Evolutionary conservation across 2,888 invertebrate genomes (phyloP).

Genomic region (Abrostola tripartita): DNA sequence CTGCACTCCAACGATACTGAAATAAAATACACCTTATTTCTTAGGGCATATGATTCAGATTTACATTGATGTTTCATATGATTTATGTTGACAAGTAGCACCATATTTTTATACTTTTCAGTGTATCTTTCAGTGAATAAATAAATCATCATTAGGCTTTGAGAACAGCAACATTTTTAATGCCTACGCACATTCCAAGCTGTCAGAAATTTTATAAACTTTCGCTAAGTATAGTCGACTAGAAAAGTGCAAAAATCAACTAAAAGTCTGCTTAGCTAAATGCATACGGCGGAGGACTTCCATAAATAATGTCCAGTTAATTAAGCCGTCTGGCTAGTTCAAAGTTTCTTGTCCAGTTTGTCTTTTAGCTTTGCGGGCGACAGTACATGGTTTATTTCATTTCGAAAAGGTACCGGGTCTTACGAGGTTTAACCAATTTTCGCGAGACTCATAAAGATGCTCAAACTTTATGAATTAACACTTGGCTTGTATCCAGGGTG

Average conservation of each 20-base stretch:
- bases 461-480: slow-evolving; percentile 82
- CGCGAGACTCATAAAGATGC: slow-evolving; percentile 74
- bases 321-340: slow-evolving; percentile 44
- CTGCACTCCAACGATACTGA: slow-evolving; percentile 70
- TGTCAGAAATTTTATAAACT: slow-evolving; percentile 18
- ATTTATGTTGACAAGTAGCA: slow-evolving; percentile 28
- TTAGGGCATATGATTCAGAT: slow-evolving; percentile 12
- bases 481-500: slow-evolving; percentile 75
- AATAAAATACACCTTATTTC: slow-evolving; percentile 51
- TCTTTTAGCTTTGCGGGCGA: slow-evolving; percentile 28
- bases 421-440: slow-evolving; percentile 47
- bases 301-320: slow-evolving; percentile 51
- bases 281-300: slow-evolving; percentile 11
- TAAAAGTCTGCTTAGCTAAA: slow-evolving; percentile 11
- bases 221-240: slow-evolving; percentile 19
- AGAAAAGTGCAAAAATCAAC: slow-evolving; percentile 15
- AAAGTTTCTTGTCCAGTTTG: slow-evolving; percentile 27
- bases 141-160: slow-evolving; percentile 46
- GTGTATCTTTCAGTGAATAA: slow-evolving; percentile 24
- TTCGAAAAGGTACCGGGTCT: slow-evolving; percentile 26
- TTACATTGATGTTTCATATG: neutral
- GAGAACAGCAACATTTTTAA: slow-evolving; percentile 33
- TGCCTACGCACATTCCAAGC: slow-evolving; percentile 32
- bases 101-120: slow-evolving; percentile 17
- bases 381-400: slow-evolving; percentile 39